Percentiles rank a stretch among this genome's conserved stretches.
Evolutionary conservation across 1,140 invertebrate species (phyloP).

Genomic region (Formica selysi): DNA sequence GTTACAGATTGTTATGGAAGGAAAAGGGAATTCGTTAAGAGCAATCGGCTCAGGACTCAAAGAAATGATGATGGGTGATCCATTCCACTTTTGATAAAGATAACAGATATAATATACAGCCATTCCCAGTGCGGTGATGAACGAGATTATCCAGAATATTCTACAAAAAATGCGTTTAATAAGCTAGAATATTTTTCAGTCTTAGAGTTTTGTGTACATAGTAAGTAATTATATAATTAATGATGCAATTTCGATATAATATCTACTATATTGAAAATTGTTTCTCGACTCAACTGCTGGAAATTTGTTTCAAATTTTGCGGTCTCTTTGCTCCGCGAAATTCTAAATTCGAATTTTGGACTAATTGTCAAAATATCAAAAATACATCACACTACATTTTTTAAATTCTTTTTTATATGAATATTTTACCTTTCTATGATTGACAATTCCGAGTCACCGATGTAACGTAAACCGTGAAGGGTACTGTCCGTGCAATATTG

Average conservation of each 20-base stretch:
- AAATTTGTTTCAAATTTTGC: background rate
- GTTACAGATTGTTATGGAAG: conserved; percentile 93
- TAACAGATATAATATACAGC: conserved; percentile 91
- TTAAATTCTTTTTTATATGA: background rate
- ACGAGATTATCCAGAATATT: conserved; percentile 90
- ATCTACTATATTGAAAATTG: conserved; percentile 4
- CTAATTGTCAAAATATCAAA: background rate
- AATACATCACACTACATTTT: background rate
- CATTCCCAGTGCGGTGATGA: conserved; percentile 88
- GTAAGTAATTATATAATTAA: background rate
- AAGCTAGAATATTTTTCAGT: background rate
- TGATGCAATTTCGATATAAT: background rate
- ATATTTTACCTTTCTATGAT: conserved; percentile 89
- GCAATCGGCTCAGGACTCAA: conserved; percentile 89
- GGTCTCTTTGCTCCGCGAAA: background rate
- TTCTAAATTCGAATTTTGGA: background rate
- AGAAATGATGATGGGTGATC: conserved; percentile 91
- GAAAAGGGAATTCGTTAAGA: conserved; percentile 91
- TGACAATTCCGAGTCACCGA: conserved; percentile 90
- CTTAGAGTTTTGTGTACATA: background rate
- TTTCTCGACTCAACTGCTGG: background rate
- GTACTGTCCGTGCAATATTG: conserved; percentile 90
- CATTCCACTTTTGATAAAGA: conserved; percentile 90
- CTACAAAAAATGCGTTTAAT: conserved; percentile 80
- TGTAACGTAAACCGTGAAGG: conserved; percentile 92